These are phyloP conservation scores for Dendrolimus punctatus DNA, from an alignment of 1,140 invertebrate genomes.

Conservation along the genomic window DNA sequence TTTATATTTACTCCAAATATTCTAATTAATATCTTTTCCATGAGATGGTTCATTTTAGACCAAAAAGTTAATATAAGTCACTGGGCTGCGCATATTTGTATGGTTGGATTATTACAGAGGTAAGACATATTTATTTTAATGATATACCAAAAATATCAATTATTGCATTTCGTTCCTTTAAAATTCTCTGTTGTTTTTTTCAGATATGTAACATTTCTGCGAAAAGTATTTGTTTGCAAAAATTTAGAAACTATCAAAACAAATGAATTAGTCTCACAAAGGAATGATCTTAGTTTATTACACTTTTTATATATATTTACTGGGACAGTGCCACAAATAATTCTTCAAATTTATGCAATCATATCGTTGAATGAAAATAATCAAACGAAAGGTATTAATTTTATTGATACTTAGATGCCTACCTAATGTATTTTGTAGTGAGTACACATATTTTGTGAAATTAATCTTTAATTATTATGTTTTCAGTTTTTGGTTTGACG, in stretches of 20 bases:
- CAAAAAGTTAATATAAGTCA: constrained; percentile 39
- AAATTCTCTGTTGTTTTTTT: constrained; percentile 15
- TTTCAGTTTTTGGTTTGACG: constrained; percentile 60
- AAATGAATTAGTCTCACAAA: constrained; percentile 46
- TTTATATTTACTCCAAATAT: constrained; percentile 57
- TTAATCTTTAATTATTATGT: constrained; percentile 2
- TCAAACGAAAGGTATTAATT: constrained; percentile 55
- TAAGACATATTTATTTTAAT: constrained; percentile 14
- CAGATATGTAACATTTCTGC: constrained; percentile 53
- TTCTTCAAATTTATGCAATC: constrained; percentile 58
- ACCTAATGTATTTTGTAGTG: too few relatives aligned
- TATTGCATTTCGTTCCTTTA: background rate
- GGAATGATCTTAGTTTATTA: constrained; percentile 57
- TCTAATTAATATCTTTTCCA: constrained; percentile 58
- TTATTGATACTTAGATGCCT: constrained; percentile 1
- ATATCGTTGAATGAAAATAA: constrained; percentile 55
- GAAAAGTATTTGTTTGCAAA: constrained; percentile 57
- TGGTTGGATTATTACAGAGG: constrained; percentile 59
- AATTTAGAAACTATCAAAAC: constrained; percentile 53
- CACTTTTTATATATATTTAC: constrained; percentile 63
- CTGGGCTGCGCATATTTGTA: constrained; percentile 53
- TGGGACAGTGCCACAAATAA: constrained; percentile 61
- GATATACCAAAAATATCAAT: background rate
- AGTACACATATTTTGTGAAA: too few relatives aligned
- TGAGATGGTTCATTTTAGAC: constrained; percentile 56